Conservation (phyloP, 2,888 invertebrate genomes). For the Ptychoptera albimana region DNA sequence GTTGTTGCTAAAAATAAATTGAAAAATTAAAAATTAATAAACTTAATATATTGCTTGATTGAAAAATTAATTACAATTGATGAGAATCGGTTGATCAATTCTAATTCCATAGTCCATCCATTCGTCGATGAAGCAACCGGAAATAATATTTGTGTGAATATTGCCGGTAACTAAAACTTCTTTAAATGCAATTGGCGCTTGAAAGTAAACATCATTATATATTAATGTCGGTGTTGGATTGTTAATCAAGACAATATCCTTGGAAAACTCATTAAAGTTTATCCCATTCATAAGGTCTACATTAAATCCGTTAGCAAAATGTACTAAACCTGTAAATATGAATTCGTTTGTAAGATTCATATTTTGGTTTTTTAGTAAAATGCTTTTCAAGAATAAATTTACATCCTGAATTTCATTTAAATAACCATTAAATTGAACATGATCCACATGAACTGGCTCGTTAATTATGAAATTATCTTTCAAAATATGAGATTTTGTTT, state of each 20-base stretch:
- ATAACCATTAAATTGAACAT: slow-evolving; percentile 18
- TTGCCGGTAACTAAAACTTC: slow-evolving; percentile 16
- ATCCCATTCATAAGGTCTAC: slow-evolving; percentile 22
- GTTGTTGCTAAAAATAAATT: slow-evolving; percentile 30
- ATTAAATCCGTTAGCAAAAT: slow-evolving; percentile 21
- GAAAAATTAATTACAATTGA: neutral
- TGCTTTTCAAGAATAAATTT: slow-evolving; percentile 15
- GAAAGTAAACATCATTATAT: slow-evolving; percentile 24
- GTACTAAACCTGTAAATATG: slow-evolving; percentile 21
- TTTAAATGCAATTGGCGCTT: slow-evolving; percentile 18
- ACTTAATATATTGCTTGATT: slow-evolving; percentile 12
- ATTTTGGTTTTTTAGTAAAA: slow-evolving; percentile 18
- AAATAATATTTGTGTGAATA: slow-evolving; percentile 22
- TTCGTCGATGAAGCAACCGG: slow-evolving; percentile 25
- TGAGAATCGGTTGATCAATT: slow-evolving; percentile 21
- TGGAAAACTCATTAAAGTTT: slow-evolving; percentile 22
- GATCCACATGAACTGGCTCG: slow-evolving; percentile 11
- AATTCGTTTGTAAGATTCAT: slow-evolving; percentile 17
- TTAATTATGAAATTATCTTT: slow-evolving; percentile 15
- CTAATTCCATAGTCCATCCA: slow-evolving; percentile 31
- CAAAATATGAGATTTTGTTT: slow-evolving; percentile 16
- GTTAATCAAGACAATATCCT: slow-evolving; percentile 28
- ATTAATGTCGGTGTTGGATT: slow-evolving; percentile 19
- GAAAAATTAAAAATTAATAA: neutral
- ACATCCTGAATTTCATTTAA: slow-evolving; percentile 18